A percentile compares a stretch with the other conserved stretches of the same genome.
Conservation (phyloP, 2,888 invertebrate genomes). For the Machimus atricapillus region DNA sequence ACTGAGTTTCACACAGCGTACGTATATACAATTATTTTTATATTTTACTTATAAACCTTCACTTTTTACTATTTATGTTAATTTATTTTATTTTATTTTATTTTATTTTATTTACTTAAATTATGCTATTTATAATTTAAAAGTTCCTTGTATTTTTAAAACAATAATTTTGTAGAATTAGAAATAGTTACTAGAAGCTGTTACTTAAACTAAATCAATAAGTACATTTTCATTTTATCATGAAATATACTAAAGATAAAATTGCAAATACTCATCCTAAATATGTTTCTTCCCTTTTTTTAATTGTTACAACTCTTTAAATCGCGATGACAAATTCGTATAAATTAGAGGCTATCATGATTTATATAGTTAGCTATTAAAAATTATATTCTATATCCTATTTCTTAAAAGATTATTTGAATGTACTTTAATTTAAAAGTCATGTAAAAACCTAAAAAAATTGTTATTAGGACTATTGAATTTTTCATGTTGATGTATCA, state of each 20-base stretch:
- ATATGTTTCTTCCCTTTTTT: neutral
- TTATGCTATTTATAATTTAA: neutral
- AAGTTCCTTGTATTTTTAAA: neutral
- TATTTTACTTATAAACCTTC: neutral
- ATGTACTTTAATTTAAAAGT: too few species aligned
- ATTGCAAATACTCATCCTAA: neutral
- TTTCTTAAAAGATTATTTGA: too few species aligned
- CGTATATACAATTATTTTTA: neutral
- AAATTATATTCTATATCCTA: too few species aligned
- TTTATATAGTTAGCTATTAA: too few species aligned
- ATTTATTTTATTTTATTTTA: neutral
- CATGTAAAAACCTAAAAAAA: too few species aligned
- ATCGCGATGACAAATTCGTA: neutral
- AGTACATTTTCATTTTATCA: neutral
- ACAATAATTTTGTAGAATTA: neutral
- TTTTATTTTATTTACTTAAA: too few species aligned
- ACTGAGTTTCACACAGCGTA: neutral
- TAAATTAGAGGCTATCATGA: neutral
- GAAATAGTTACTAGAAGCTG: neutral
- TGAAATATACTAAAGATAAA: neutral
- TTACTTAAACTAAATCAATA: neutral
- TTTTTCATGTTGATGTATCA: neutral
- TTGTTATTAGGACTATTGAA: too few species aligned
- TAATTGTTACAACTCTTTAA: neutral
- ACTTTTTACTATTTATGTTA: neutral